These are phyloP conservation scores for Anguilla megastoma DNA, from an alignment of 2,797 vertebrate species.

Conservation along the genomic window DNA sequence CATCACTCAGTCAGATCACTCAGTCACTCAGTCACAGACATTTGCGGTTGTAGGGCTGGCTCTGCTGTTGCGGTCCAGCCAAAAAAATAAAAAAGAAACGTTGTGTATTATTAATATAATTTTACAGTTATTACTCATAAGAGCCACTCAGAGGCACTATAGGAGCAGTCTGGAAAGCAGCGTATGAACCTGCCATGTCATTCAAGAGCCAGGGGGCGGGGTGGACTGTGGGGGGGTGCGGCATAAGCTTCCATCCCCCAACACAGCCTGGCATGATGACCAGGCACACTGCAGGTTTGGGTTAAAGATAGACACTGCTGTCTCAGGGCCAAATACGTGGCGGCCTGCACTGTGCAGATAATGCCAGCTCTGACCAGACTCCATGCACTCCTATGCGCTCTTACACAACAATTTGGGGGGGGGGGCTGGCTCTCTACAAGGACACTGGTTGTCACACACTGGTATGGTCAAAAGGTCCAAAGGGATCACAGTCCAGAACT, in stretches of 20 bases:
- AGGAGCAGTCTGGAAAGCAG: background rate
- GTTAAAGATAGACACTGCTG: background rate
- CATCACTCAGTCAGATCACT: no score
- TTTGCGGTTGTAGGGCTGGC: no score
- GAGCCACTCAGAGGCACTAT: background rate
- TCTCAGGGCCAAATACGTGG: background rate
- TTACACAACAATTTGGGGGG: conserved; percentile 26
- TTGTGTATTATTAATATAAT: background rate
- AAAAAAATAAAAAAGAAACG: background rate
- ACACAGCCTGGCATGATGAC: background rate
- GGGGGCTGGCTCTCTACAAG: background rate
- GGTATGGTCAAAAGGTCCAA: background rate
- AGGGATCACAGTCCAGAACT: conserved; percentile 5
- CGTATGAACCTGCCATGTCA: background rate
- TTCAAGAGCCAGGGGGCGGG: background rate
- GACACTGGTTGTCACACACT: background rate
- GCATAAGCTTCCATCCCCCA: background rate
- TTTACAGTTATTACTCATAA: background rate
- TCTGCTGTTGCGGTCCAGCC: no score
- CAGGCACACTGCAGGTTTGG: background rate
- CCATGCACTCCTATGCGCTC: background rate
- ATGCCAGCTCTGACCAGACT: background rate
- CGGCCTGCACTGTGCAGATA: background rate
- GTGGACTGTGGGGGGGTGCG: background rate
- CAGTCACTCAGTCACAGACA: no score